These are phyloP conservation scores for Triops cancriformis DNA, from an alignment of 1,140 invertebrate genomes.

Conservation along the genomic window DNA sequence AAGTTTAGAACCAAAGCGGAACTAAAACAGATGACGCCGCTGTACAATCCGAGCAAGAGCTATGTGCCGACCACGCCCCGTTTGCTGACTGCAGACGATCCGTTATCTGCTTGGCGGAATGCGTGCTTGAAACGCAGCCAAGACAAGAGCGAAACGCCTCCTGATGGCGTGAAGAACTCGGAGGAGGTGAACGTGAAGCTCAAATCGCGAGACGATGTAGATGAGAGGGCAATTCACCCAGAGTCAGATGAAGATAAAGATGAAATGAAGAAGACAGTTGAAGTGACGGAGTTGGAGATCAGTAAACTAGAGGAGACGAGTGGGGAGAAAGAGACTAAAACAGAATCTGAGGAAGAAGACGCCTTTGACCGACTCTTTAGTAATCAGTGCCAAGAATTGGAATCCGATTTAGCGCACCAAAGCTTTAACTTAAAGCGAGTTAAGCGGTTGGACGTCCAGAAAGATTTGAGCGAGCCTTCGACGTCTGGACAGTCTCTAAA, in stretches of 20 bases:
- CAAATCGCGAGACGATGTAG: not conserved
- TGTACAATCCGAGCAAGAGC: not conserved
- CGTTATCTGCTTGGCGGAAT: not conserved
- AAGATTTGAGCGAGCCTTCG: not conserved
- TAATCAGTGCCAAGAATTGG: not conserved
- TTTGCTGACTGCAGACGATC: not conserved
- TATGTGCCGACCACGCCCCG: not conserved
- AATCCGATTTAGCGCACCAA: not conserved
- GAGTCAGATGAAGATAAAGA: too few species aligned
- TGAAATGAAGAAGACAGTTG: too few species aligned
- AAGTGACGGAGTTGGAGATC: too few species aligned
- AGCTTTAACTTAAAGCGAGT: not conserved
- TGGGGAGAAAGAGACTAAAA: too few species aligned
- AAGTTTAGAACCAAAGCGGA: constrained; percentile 22
- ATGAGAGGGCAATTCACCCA: too few species aligned
- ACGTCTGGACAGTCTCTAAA: not conserved
- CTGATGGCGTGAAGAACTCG: not conserved
- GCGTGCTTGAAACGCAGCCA: not conserved
- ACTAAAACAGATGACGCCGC: constrained; percentile 14
- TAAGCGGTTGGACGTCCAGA: not conserved
- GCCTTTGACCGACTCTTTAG: not conserved
- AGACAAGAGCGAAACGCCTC: not conserved
- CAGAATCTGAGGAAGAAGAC: not conserved
- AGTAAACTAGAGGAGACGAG: too few species aligned
- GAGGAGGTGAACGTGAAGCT: not conserved